Percentiles rank a stretch among this genome's conserved stretches.
Evolutionary conservation across 1,140 invertebrate species (phyloP).

Genomic region (Rhagoletis pomonella): DNA sequence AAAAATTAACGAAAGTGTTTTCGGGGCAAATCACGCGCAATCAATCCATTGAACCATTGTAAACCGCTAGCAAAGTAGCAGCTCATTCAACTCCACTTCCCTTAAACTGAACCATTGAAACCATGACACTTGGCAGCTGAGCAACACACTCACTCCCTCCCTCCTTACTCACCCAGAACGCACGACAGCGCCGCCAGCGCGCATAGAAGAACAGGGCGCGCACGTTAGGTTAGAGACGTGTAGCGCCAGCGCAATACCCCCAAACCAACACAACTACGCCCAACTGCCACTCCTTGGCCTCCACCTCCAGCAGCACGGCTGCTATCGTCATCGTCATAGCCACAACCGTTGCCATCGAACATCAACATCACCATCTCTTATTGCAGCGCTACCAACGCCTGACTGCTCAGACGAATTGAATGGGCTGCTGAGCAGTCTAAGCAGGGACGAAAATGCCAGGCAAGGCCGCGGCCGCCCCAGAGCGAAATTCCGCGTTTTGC

Average conservation of each 20-base stretch:
- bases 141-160: constrained; percentile 40
- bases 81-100: constrained; percentile 8
- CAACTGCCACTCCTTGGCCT: constrained; percentile 45
- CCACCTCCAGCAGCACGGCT: not conserved
- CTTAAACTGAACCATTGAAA: not conserved
- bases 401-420: constrained; percentile 46
- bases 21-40: constrained; percentile 34
- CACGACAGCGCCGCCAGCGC: not conserved
- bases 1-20: constrained; percentile 50
- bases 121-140: constrained; percentile 23
- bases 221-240: constrained; percentile 24
- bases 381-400: constrained; percentile 22
- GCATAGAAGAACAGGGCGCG: not conserved
- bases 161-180: constrained; percentile 11
- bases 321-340: not conserved
- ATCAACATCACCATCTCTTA: constrained; percentile 26
- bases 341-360: not conserved
- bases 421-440: constrained; percentile 37
- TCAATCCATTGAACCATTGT: constrained; percentile 21
- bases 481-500: not conserved
- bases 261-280: constrained; percentile 48
- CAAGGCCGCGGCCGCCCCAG: constrained; percentile 45
- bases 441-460: constrained; percentile 43
- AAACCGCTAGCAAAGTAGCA: not conserved
- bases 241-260: constrained; percentile 22